Conservation (phyloP, 2,797 vertebrate species). For the Sitta carolinensis region DNA sequence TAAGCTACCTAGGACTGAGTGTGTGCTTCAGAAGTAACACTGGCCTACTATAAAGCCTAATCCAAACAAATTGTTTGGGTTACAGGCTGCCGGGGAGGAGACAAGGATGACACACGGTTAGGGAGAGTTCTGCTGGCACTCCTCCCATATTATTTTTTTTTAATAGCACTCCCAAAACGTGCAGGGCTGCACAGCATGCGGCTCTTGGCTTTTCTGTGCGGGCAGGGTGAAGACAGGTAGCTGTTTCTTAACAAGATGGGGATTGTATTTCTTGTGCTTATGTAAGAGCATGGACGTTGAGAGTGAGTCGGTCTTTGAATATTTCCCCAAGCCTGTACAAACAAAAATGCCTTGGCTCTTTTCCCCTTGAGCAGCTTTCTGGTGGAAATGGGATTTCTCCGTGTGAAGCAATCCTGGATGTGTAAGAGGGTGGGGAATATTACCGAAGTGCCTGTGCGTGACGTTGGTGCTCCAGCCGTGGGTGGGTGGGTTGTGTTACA, state of each 20-base stretch:
- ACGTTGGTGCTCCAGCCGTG: neutral
- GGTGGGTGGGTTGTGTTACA: constrained; percentile 35
- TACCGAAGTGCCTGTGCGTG: neutral
- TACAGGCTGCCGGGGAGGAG: constrained; percentile 14
- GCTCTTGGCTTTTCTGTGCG: neutral
- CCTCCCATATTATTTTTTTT: neutral
- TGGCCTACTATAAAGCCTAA: constrained; percentile 11
- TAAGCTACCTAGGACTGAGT: neutral
- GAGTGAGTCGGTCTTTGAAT: neutral
- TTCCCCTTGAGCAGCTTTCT: neutral
- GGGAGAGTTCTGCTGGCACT: constrained; percentile 25
- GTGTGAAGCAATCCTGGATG: constrained; percentile 32
- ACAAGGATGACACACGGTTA: neutral
- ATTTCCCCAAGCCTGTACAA: constrained; percentile 44
- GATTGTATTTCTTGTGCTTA: constrained; percentile 52
- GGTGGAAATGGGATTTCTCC: constrained; percentile 17
- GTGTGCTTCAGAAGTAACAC: neutral
- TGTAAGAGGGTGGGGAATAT: constrained; percentile 56
- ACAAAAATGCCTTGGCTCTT: constrained; percentile 50
- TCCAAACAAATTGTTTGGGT: constrained; percentile 53
- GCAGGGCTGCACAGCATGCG: constrained; percentile 37
- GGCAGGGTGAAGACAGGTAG: constrained; percentile 37
- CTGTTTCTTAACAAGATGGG: constrained; percentile 29
- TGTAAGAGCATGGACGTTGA: constrained; percentile 15
- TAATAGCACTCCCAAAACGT: constrained; percentile 11